Evolutionary conservation across 2,797 vertebrate genomes (phyloP), one percentile per base, ranked within the genome.

Genomic region (Ctenopoma kingsleyae): DNA sequence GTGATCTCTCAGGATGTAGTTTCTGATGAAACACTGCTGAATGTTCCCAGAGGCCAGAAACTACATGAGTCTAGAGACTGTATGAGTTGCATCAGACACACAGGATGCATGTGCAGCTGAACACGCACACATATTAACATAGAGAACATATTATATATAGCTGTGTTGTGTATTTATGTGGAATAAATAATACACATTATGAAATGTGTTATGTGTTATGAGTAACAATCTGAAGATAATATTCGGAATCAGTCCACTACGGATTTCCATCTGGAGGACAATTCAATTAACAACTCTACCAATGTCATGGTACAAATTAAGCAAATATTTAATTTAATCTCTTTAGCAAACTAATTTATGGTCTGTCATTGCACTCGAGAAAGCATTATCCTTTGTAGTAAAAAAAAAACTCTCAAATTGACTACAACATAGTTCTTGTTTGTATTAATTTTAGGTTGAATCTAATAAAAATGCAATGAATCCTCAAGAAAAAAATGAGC

Each of bases 1-100:
- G 61, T 49, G 76, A 82, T 91, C 89, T 88, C 86, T 78, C 56
- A 80, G 86, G 89, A 89, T 81, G 54, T 16, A 27, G 30, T 47
- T 76, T 85, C 85, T 93, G 90, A 93, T 90, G 90, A 92, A 93
- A 93, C 78, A 65, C 60, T 6, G 46, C 5, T 47, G 50, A 73
- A 62, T 22, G 50, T 60, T 87, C 84, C 92, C 90, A 63, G 58
- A 78, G 87, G 89, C 54, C 57, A 72, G 2, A 73, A 50, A 36
- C 57, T 69, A 51, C 82, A 64, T 70, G 87, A 92, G 79, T 81
- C 71, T 53, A 51, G 88, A 89, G 81, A 81, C 72, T 38, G 36
- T 48, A 48, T 17, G 30, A 59, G 86, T 92, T 92, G 85, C 92
- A 93, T 92, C 92, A 94, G 80, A 71, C 67, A 53, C 41, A 53